Percentiles rank a stretch among this genome's conserved stretches.
These are phyloP conservation scores for Furcifer pardalis DNA, from an alignment of 2,797 vertebrate species.

Conservation along the genomic window DNA sequence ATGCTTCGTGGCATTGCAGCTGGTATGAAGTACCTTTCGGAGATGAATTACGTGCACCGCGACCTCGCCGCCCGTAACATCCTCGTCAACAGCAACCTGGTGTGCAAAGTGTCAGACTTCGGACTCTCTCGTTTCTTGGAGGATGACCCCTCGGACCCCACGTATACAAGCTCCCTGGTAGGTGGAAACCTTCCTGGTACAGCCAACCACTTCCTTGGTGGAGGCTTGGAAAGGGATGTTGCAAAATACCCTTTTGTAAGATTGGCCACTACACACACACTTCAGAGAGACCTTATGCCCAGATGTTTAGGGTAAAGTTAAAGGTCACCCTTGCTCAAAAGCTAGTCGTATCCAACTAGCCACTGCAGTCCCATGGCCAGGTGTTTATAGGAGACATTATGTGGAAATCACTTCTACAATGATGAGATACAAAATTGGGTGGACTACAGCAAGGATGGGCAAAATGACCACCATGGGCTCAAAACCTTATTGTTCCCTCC, in stretches of 20 bases:
- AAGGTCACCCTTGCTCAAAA: no score
- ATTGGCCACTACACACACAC: neutral
- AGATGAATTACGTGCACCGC: slow-evolving; percentile 98
- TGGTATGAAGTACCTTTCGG: slow-evolving; percentile 97
- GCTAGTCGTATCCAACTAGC: no score
- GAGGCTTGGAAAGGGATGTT: neutral
- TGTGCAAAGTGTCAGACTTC: slow-evolving; percentile 98
- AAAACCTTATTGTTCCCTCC: no score
- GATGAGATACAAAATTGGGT: neutral
- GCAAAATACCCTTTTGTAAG: neutral
- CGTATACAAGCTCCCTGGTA: slow-evolving; percentile 98
- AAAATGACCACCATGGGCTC: neutral
- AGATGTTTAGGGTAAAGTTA: no score
- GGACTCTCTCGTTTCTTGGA: slow-evolving; percentile 97
- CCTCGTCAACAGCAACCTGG: slow-evolving; percentile 97
- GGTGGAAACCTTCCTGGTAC: slow-evolving; percentile 2
- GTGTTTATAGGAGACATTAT: neutral
- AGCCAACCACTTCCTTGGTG: rapidly evolving
- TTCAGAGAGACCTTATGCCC: neutral
- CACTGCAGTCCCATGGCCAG: no score
- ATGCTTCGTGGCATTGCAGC: slow-evolving; percentile 96
- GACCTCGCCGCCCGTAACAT: slow-evolving; percentile 98
- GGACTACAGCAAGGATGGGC: neutral
- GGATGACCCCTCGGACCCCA: slow-evolving; percentile 92
- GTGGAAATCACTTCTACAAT: no score